Base-by-base conservation (phyloP, 2,113 vertebrate species). In the Hippocampus zosterae region DNA sequence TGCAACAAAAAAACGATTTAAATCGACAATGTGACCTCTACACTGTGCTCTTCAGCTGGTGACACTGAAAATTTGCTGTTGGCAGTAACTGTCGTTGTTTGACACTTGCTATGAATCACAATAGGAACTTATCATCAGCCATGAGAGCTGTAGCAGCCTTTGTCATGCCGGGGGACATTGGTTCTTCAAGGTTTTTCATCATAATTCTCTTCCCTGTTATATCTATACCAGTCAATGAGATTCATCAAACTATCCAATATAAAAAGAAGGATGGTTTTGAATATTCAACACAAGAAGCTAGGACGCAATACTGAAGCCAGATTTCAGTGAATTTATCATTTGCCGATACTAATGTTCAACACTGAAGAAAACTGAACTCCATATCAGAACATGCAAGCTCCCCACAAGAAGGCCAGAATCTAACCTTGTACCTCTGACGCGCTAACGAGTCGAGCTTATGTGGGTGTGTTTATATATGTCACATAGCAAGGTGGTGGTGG, bases 31-130 rank as follows among this genome's bases (percentile, higher is more conserved):
- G 60, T 67, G 59, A 82, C 66, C 70, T 75, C 57, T 23, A 56
- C 55, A 19, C 63, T 60, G 18, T 69, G 23, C 60, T 65, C 16
- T 44, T 21, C 37, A 8, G 40, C 33, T 33, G 48, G 25, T 13
- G 37, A 67, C 73, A 71, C 70, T 79, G 56, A 61, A 79, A 79
- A 79, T 27, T 41, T 65, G 42, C 72, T 77, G 52, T 68, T 66
- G 21, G 55, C 19, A 3, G 27, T 46, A 48, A 65, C 61, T 67
- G 68, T 66, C 55, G 66, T 44, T 64, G 62, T 78, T 62, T 76
- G 46, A 76, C 76, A 76, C 76, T 77, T 71, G 48, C 67, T 62
- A 63, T 63, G 16, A 75, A 69, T 74, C 55, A 61, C 57, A 70
- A 75, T 75, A 66, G 27, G 70, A 55, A 46, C 57, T 75, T 75